Percentiles rank a stretch among this genome's conserved stretches.
Evolutionary conservation across 1,140 invertebrate species (phyloP).

Genomic region (Sesamia nonagrioides): DNA sequence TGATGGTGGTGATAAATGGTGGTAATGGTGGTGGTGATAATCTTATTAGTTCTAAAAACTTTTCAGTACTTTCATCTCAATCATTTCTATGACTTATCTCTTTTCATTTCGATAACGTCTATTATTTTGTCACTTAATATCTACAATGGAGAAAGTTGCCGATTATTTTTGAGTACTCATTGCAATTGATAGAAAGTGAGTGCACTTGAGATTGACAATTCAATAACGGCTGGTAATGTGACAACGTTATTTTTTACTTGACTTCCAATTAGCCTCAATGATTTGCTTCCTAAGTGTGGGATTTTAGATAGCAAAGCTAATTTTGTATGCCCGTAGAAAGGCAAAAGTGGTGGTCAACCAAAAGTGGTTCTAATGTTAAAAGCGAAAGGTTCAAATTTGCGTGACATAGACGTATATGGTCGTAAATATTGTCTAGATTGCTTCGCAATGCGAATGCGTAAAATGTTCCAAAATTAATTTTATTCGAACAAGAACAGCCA

Average conservation of each 20-base stretch:
- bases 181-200: conserved; percentile 28
- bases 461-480: no score
- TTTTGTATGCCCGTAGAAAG: background rate
- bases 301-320: background rate
- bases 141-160: conserved; percentile 18
- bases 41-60: no score
- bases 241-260: background rate
- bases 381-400: no score
- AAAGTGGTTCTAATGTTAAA: background rate
- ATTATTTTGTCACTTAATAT: background rate
- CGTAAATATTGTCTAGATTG: no score
- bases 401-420: no score
- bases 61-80: background rate
- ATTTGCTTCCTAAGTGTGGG: background rate
- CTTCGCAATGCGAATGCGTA: no score
- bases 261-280: background rate
- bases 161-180: conserved; percentile 19
- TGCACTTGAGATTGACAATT: conserved; percentile 24
- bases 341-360: background rate
- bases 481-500: no score
- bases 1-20: no score
- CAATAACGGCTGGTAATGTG: background rate
- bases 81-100: background rate
- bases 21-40: no score
- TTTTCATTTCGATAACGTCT: background rate